Base-by-base conservation (phyloP, 2,888 invertebrate genomes). In the Calephelis perditalis region DNA sequence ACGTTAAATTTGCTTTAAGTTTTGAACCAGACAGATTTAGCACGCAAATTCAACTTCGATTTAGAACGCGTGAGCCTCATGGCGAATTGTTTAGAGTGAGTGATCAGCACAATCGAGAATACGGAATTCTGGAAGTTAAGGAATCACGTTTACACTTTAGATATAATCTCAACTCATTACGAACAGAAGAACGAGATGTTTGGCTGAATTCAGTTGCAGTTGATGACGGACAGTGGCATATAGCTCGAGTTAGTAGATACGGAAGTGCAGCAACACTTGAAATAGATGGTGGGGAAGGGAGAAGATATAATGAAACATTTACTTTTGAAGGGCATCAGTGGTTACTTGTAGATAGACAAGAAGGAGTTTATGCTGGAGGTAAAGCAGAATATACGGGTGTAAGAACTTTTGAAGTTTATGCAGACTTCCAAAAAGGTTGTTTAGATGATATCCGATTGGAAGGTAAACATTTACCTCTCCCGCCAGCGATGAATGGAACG, bases 211-310 rank as follows among this genome's bases (percentile, higher is more conserved):
- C 96, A 6, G 95, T 98, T 37, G 94, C 96, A 1, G 98, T 98
- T 3, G 97, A 98, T 75, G 97, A 98, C 79, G 99, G 99, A 1
- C 97, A 98, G 74, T 99, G 99, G 99, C 99, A 99, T 79, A 96
- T 96, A 60, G 97, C 97, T 6, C 93, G 96, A 68, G 96, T 98
- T 0, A 96, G 96, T 71, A 93, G 99, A 61, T 97, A 96, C 71
- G 98, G 98, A 47, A 97, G 97, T 57, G 97, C 97, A 8, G 98
- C 98, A 10, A 96, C 96, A 58, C 88, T 99, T 64, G 97, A 97
- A 79, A 90, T 99, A 68, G 99, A 99, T 77, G 98, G 98, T 4
- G 99, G 99, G 2, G 98, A 98, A 86, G 98, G 98, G 0, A 90
- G 97, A 65, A 92, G 97, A 64, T 98, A 97, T 86, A 98, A 98